Evolutionary conservation across 2,888 invertebrate species (phyloP), one percentile per base, ranked within the genome.

Genomic region (Drepanosiphum platanoidis): DNA sequence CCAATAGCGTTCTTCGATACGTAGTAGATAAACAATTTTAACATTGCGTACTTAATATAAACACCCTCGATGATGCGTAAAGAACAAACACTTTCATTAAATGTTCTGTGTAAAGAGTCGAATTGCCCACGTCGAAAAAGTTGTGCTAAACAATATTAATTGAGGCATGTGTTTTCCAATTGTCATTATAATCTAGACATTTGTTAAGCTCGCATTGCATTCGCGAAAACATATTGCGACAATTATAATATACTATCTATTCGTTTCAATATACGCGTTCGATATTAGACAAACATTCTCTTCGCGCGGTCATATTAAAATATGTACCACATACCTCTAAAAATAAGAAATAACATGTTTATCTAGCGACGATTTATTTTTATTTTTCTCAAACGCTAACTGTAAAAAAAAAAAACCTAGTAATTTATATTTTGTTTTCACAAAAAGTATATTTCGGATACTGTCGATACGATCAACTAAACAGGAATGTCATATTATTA

Each of bases 101-200:
- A n/a, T n/a, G n/a, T n/a, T n/a, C n/a, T n/a, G n/a, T n/a, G n/a
- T n/a, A n/a, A n/a, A n/a, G n/a, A n/a, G n/a, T n/a, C n/a, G n/a
- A n/a, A n/a, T n/a, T n/a, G n/a, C n/a, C n/a, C n/a, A 58, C 27
- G 58, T 61, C 27, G 27, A 58, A 75, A 36, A 58, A 15, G 27
- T 58, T 36, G 15, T 58, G 34, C 36, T n/a, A 58, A 58, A n/a
- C n/a, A n/a, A 75, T 27, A 58, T 61, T 52, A 4, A 30, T 27
- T 52, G 18, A 61, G 11, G 64, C 64, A 78, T 64, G 30, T 78
- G 61, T 64, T 78, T 64, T 78, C 3, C 11, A 64, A 42, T 64
- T 78, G 64, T 78, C 22, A 27, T 42, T 46, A n/a, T 80, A 80
- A 46, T 81, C 52, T 71, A 79, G 42, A 79, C 39, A 79, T 27